A percentile compares a stretch with the other conserved stretches of the same genome.
Conservation (phyloP, 1,140 invertebrate species). For the Papilio xuthus region DNA sequence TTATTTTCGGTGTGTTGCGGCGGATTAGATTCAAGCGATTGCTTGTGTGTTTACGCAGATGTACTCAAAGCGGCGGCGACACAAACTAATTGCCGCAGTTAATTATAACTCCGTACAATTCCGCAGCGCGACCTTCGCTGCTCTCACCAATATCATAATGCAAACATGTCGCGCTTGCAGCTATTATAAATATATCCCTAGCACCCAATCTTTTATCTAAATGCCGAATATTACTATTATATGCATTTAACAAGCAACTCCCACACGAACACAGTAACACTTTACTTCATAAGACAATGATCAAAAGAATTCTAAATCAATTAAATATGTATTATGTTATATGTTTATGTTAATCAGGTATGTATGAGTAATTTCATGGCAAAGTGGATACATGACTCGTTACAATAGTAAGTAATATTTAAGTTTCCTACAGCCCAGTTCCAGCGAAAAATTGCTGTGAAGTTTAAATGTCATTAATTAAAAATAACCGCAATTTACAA, state of each 20-base stretch:
- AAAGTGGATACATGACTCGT: neutral
- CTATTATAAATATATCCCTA: neutral
- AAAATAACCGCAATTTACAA: too few species aligned
- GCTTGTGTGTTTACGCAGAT: neutral
- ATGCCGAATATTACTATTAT: neutral
- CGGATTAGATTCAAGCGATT: neutral
- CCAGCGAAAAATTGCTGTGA: too few species aligned
- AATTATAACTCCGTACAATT: neutral
- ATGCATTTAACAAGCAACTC: neutral
- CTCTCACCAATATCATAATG: slow-evolving; percentile 18
- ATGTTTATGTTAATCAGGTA: too few species aligned
- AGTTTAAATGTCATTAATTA: too few species aligned
- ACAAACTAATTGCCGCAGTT: slow-evolving; percentile 9
- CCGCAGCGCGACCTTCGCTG: slow-evolving; percentile 11
- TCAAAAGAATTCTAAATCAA: too few species aligned
- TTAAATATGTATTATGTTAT: too few species aligned
- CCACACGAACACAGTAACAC: too few species aligned
- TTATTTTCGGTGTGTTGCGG: too few species aligned
- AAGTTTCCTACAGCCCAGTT: too few species aligned
- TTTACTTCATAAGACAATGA: too few species aligned
- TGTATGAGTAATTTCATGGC: neutral
- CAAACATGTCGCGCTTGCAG: neutral
- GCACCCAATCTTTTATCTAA: neutral
- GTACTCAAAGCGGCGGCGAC: neutral
- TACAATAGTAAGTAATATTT: neutral